Evolutionary conservation across 1,140 invertebrate species (phyloP), one percentile per base, ranked within the genome.

Genomic region (Diorhabda sublineata): DNA sequence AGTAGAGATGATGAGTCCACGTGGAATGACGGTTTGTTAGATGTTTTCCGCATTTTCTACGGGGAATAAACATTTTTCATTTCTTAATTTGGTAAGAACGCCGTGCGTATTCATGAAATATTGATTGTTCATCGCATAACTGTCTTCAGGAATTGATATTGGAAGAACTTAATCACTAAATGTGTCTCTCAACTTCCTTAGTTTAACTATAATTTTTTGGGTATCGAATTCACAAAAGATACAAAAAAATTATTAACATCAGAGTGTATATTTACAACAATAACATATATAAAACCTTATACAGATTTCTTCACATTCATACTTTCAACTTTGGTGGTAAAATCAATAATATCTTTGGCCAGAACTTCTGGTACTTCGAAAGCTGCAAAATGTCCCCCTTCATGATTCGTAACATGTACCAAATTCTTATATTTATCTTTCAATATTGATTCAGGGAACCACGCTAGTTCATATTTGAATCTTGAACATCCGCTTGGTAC

Each of bases 321-420:
- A 52, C n/a, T n/a, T 3, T 52, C 6, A 52, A 52, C 47, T 68
- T 74, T 75, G 44, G 72, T 66, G 9, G 71, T 68, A 60, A 75
- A 76, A 43, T 66, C 65, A 41, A 44, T 74, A 47, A 79, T 70
- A 68, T 95, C 92, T 7, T 88, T 84, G 4, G 89, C 86, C 1
- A 95, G 72, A 5, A 87, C 74, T 73, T 88, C 75, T 0, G 94
- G 94, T 58, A 89, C 86, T 79, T 97, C 91, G 68, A 96, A 86
- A 0, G 91, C 93, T 2, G 90, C 89, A 78, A 96, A 97, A 81
- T 97, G 94, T 3, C 95, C 95, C 2, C 63, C 72, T 4, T 69
- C 52, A 44, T 85, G 72, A 58, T 89, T 82, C 0, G 84, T 90
- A 2, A 85, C 84, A 59, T 88, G 86, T 4, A 91, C 81, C 5